These are phyloP conservation scores for Psammodynastes pulverulentus DNA, from an alignment of 2,113 vertebrate species.

Conservation along the genomic window DNA sequence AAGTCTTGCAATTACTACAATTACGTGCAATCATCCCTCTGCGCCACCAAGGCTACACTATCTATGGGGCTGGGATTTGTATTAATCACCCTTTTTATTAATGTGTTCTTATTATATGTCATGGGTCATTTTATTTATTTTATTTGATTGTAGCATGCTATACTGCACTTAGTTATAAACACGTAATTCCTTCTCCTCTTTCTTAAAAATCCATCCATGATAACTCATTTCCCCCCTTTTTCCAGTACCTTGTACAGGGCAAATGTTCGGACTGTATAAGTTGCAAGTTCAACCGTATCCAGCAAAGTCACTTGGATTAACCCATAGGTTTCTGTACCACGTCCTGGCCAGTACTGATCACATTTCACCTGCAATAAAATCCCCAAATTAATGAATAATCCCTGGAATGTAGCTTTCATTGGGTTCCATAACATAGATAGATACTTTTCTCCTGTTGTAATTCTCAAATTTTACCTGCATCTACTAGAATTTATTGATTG, in stretches of 20 bases:
- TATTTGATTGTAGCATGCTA: neutral
- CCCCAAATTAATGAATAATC: slow-evolving; percentile 6
- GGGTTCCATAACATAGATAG: neutral
- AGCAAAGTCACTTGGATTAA: slow-evolving; percentile 91
- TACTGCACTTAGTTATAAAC: neutral
- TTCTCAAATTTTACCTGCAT: neutral
- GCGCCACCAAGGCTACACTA: too few relatives aligned
- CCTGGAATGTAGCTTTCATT: neutral
- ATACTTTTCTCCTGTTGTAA: neutral
- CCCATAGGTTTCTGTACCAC: slow-evolving; percentile 90
- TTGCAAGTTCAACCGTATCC: slow-evolving; percentile 90
- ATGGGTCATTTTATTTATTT: neutral
- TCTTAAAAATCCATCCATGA: neutral
- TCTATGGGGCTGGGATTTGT: neutral
- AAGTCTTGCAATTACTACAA: too few relatives aligned
- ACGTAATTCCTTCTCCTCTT: neutral
- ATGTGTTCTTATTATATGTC: neutral
- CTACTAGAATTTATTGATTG: neutral
- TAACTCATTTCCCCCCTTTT: accelerated
- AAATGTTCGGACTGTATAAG: slow-evolving; percentile 89
- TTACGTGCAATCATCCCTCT: too few relatives aligned
- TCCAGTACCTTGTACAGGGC: slow-evolving; percentile 86
- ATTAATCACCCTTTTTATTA: neutral
- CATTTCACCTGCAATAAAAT: slow-evolving; percentile 82
- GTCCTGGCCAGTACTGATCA: slow-evolving; percentile 94